Conservation (phyloP, 2,113 vertebrate genomes). For the Nyctibius bracteatus region DNA sequence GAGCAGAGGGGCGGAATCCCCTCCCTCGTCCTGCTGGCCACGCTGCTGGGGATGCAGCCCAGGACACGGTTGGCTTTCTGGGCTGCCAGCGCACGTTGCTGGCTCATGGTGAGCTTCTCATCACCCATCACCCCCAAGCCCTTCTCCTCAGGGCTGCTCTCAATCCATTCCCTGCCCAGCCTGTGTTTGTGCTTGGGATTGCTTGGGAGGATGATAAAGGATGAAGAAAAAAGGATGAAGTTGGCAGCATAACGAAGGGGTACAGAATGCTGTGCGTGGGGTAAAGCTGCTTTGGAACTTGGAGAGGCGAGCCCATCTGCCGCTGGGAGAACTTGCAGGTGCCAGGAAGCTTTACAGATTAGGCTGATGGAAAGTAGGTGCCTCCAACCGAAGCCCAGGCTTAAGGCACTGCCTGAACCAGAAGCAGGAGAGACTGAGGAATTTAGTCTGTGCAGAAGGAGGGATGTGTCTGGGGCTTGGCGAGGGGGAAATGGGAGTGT, state of each 20-base stretch:
- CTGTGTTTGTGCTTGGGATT: too few species aligned
- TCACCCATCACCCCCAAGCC: too few species aligned
- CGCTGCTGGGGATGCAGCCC: too few species aligned
- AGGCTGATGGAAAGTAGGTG: neutral
- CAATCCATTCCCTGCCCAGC: too few species aligned
- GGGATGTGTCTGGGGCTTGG: neutral
- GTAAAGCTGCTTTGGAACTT: neutral
- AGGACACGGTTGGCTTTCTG: too few species aligned
- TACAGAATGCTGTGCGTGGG: neutral
- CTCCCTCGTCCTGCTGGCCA: too few species aligned
- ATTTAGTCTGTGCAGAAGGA: neutral
- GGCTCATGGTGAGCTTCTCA: too few species aligned
- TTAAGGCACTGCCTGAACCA: neutral
- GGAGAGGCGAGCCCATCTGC: neutral
- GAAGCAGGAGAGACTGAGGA: neutral
- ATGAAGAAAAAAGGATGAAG: neutral
- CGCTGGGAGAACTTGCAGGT: neutral
- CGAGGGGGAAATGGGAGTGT: fast-evolving
- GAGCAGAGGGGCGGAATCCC: too few species aligned
- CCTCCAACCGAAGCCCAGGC: neutral
- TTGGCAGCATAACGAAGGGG: neutral
- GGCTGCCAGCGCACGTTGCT: too few species aligned
- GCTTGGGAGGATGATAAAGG: neutral
- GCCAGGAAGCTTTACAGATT: neutral
- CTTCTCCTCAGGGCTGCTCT: too few species aligned